A percentile compares a stretch with the other conserved stretches of the same genome.
Evolutionary conservation across 2,797 vertebrate genomes (phyloP).

Genomic region (Cossypha caffra): DNA sequence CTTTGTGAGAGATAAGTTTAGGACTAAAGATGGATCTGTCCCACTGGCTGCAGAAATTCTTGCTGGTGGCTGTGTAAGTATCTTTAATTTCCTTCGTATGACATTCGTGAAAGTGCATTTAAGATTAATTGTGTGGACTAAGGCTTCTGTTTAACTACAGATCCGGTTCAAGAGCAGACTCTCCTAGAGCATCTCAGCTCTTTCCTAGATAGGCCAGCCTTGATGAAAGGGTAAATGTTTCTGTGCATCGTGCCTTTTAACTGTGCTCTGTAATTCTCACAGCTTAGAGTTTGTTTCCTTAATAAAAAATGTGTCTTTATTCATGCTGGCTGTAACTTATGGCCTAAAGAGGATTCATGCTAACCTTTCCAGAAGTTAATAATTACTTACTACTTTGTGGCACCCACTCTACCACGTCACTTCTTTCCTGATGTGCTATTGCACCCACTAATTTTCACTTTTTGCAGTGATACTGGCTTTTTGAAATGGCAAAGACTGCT

Average conservation of each 20-base stretch:
- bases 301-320: constrained; percentile 10
- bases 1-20: constrained; percentile 88
- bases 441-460: constrained; percentile 54
- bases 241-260: constrained; percentile 47
- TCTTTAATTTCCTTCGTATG: not conserved
- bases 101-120: not conserved
- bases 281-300: constrained; percentile 21
- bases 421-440: constrained; percentile 30
- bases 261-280: not conserved
- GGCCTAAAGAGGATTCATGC: constrained; percentile 24
- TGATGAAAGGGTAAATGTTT: constrained; percentile 68
- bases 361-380: constrained; percentile 59
- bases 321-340: constrained; percentile 1
- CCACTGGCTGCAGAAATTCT: constrained; percentile 84
- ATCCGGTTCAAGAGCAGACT: constrained; percentile 49
- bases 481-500: constrained; percentile 56
- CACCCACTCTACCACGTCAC: constrained; percentile 47
- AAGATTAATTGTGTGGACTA: constrained; percentile 18
- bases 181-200: constrained; percentile 48
- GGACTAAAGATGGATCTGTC: constrained; percentile 80
- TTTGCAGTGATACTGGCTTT: constrained; percentile 40
- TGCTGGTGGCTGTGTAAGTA: constrained; percentile 88
- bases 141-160: constrained; percentile 67
- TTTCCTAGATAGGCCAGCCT: constrained; percentile 61
- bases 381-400: constrained; percentile 31